Evolutionary conservation across 2,113 vertebrate species (phyloP).

Genomic region (Entelurus aequoreus): DNA sequence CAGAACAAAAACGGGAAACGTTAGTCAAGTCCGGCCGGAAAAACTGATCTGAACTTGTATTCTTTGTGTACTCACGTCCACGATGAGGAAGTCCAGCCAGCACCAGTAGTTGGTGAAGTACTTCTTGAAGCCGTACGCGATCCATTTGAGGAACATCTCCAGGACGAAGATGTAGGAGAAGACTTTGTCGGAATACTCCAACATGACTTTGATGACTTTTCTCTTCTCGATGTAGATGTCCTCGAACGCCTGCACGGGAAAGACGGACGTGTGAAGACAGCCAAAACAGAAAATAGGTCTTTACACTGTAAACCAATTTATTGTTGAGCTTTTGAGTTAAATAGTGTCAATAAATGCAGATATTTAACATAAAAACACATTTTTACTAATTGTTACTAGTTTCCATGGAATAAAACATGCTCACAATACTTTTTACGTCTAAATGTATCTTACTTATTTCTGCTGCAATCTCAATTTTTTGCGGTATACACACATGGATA

Average conservation of each 20-base stretch:
- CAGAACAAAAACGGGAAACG: background rate
- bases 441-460: too few relatives aligned
- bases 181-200: slow-evolving; percentile 92
- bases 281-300: too few relatives aligned
- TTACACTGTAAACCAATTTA: background rate
- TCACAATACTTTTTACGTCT: too few relatives aligned
- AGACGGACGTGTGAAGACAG: background rate
- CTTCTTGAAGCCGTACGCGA: slow-evolving; percentile 95
- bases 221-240: slow-evolving; percentile 94
- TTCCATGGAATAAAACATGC: too few relatives aligned
- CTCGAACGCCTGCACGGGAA: slow-evolving; percentile 84
- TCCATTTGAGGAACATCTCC: slow-evolving; percentile 98
- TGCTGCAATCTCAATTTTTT: too few relatives aligned
- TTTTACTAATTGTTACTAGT: too few relatives aligned
- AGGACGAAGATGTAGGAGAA: slow-evolving; percentile 96
- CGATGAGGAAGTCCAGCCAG: slow-evolving; percentile 94
- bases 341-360: too few relatives aligned
- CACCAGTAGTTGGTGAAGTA: slow-evolving; percentile 99
- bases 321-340: too few relatives aligned
- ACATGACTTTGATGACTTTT: slow-evolving; percentile 83
- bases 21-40: too few relatives aligned
- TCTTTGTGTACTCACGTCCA: slow-evolving; percentile 73
- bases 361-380: too few relatives aligned
- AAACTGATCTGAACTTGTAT: background rate
- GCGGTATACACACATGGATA: too few relatives aligned